phyloP scores from a whole-genome alignment of 2,888 invertebrate genomes.

The Apodemia zela region DNA sequence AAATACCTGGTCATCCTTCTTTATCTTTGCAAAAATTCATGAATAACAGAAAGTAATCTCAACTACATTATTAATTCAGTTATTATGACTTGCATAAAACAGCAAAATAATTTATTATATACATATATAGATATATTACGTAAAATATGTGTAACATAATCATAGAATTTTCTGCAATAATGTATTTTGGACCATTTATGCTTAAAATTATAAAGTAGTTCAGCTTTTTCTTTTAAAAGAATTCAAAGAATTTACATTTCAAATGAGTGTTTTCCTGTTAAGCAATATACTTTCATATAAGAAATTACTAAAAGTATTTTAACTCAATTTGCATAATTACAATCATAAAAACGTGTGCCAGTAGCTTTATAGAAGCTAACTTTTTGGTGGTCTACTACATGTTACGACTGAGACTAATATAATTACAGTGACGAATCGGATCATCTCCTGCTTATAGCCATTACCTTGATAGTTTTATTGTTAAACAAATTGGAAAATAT shows the following conservation, averaged over 20 bases:
- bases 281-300: not conserved
- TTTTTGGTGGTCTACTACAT: slow-evolving; percentile 49
- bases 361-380: slow-evolving; percentile 33
- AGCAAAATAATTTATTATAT: too few species aligned
- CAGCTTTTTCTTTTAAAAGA: not conserved
- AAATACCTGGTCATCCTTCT: too few species aligned
- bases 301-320: slow-evolving; percentile 1
- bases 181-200: not conserved
- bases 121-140: too few species aligned
- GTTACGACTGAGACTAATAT: slow-evolving; percentile 43
- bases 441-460: slow-evolving; percentile 51
- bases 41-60: too few species aligned
- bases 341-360: slow-evolving; percentile 28
- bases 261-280: not conserved
- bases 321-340: slow-evolving; percentile 24
- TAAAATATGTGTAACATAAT: too few species aligned
- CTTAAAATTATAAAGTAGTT: not conserved
- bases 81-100: too few species aligned
- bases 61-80: too few species aligned
- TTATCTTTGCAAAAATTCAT: too few species aligned
- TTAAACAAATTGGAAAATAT: slow-evolving; percentile 54
- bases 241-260: not conserved
- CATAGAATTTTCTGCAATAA: not conserved
- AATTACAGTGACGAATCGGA: slow-evolving; percentile 68
- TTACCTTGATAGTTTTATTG: slow-evolving; percentile 69